These are phyloP conservation scores for Trileptium ribeirensis DNA, from an alignment of 2,888 invertebrate genomes.

Conservation along the genomic window DNA sequence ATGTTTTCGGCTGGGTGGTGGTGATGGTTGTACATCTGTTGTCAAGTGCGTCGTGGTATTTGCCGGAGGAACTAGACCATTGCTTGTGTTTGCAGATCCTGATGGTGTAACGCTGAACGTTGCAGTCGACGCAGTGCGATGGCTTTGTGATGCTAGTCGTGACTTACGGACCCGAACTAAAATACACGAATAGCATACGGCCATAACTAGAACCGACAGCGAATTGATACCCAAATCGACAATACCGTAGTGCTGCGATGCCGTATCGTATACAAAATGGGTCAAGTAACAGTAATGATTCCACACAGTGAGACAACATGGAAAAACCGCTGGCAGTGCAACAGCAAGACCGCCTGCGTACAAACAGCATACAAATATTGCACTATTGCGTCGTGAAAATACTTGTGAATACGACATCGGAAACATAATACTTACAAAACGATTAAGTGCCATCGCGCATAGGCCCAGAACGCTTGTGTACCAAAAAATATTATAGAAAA, in stretches of 20 bases:
- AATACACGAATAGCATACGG: constrained; percentile 46
- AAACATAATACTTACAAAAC: constrained; percentile 47
- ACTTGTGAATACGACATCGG: constrained; percentile 43
- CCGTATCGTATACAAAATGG: neutral
- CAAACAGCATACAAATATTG: constrained; percentile 21
- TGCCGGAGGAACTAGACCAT: too few relatives aligned
- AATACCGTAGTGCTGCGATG: constrained; percentile 35
- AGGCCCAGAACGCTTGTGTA: constrained; percentile 46
- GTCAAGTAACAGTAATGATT: constrained; percentile 11
- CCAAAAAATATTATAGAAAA: constrained; percentile 48
- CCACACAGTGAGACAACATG: constrained; percentile 45
- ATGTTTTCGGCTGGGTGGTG: too few relatives aligned
- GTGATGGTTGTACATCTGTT: too few relatives aligned
- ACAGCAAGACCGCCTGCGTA: constrained; percentile 36
- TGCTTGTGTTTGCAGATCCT: too few relatives aligned
- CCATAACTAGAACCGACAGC: constrained; percentile 39
- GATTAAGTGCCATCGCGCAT: constrained; percentile 45
- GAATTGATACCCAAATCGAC: constrained; percentile 46
- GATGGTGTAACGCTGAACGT: too few relatives aligned
- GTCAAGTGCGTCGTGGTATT: too few relatives aligned
- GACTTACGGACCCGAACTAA: constrained; percentile 36
- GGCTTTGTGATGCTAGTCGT: neutral
- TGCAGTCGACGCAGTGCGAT: neutral
- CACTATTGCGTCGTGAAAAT: neutral
- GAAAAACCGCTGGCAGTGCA: constrained; percentile 43